Base-by-base conservation (phyloP, 2,113 vertebrate genomes). In the Tenrec ecaudatus region DNA sequence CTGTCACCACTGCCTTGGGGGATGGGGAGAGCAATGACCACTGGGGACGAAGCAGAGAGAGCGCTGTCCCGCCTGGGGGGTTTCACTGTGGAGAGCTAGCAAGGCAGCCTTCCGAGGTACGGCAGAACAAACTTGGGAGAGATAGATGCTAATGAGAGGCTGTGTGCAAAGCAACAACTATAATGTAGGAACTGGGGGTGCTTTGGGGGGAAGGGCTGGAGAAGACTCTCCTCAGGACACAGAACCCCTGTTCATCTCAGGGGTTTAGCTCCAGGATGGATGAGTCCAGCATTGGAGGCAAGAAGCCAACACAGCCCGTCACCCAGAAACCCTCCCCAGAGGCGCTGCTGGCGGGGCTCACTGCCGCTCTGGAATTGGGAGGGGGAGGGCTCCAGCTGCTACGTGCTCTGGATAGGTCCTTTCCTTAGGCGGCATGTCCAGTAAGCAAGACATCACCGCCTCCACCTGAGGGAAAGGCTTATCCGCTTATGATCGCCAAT, bases 221-320 rank as follows among this genome's bases (percentile, higher is more conserved):
- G 31, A 93, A 91, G 77, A 69, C 22, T 15, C 22, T 40, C 69
- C 91, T 66, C 43, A 86, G 88, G 29, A 96, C 94, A 93, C 40
- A 29, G 47, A 95, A 93, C 87, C 75, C 38, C 20, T 2, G 19
- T 0, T 0, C 10, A 15, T 36, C 84, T 79, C 27, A 19, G 9
- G 40, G 90, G 6, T 85, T 88, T 90, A 92, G 47, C 36, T 43
- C 12, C 14, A 0, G 23, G 76, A 40, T 20, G 40, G 91, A 16
- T 22, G 83, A 87, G 82, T 76, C 93, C 91, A 53, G 53, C 82
- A 60, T 79, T 64, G 31, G 76, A 53, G 75, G 88, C 82, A 94
- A 43, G 83, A 84, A 86, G 93, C 87, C 93, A 80, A 62, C 3
- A 40, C 53, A 3, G 53, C 87, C 14, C 20, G 91, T 20, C 91